Conservation (phyloP, 1,140 invertebrate genomes). For the Aphidius gifuensis region DNA sequence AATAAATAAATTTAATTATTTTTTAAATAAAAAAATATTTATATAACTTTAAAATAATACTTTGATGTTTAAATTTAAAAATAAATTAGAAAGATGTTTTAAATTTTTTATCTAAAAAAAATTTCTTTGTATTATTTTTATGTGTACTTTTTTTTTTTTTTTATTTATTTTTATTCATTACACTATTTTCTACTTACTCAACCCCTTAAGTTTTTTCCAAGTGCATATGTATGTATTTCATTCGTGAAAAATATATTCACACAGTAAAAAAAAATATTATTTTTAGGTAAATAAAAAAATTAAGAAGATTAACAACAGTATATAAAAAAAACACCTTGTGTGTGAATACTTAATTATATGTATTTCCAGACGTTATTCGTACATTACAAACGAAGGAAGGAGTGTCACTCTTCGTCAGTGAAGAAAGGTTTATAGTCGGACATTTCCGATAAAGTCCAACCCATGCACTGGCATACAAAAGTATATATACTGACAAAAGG, state of each 20-base stretch:
- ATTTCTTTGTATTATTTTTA: no score
- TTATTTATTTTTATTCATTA: conserved; percentile 5
- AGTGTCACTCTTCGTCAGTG: background rate
- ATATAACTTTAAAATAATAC: no score
- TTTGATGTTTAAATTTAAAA: no score
- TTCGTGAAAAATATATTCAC: conserved; percentile 3
- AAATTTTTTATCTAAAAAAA: no score
- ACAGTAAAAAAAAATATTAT: background rate
- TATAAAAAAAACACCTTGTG: background rate
- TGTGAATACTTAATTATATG: conserved; percentile 5
- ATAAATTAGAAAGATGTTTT: no score
- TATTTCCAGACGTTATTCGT: background rate
- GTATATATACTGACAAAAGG: no score
- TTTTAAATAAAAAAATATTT: no score
- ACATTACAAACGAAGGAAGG: background rate
- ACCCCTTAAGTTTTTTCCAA: background rate
- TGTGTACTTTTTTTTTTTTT: no score
- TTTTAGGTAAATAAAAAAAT: no score
- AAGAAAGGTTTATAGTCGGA: background rate
- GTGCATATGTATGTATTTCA: conserved; percentile 6
- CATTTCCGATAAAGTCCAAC: background rate
- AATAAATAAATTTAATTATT: no score
- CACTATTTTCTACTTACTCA: background rate
- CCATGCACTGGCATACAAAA: no score
- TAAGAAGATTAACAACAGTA: no score